These are phyloP conservation scores for rabbit (Oryctolagus cuniculus) DNA, from an alignment of 2,113 vertebrate genomes.

Conservation along the genomic window mOryCun1.1 NC_091449.1:62636501-62637000, in stretches of 20 bases:
- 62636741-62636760: neutral
- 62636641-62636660: accelerated
- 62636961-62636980: neutral
- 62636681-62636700: neutral
- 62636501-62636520: neutral
- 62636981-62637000: neutral
- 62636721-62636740: neutral
- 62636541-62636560: neutral
- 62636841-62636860: neutral
- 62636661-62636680: neutral
- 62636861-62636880: neutral
- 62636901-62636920: neutral
- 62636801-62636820: neutral
- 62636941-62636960: neutral
- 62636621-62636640: neutral
- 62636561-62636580: neutral
- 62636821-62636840: neutral
- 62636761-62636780: neutral
- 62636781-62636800: no score
- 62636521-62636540: neutral
- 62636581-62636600: neutral
- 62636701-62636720: neutral
- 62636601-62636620: accelerated
- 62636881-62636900: neutral
- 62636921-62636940: neutral